Base-by-base conservation (phyloP, 2,797 vertebrate genomes). In the Luscinia megarhynchos region DNA sequence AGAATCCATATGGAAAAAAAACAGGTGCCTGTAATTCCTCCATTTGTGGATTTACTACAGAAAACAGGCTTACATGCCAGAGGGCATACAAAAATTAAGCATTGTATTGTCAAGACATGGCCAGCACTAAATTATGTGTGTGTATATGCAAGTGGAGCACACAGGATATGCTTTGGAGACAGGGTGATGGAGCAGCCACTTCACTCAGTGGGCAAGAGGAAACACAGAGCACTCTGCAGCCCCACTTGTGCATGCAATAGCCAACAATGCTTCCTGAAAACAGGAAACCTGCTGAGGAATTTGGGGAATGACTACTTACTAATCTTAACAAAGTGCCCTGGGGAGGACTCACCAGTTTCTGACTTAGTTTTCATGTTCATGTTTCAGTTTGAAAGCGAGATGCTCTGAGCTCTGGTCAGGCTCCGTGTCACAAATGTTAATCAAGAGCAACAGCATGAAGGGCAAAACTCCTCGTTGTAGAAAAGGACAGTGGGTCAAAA, bases 401-500 rank as follows among this genome's bases (percentile, higher is more conserved):
- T 73, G n/a, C 38, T 74, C 40, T 22, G 40, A 46, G 63, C 43
- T 24, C 34, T 34, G 54, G 17, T 22, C 73, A 78, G 76, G 12
- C 59, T 84, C 48, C 1, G 0, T n/a, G 41, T 55, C 0, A 0
- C 27, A 63, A 55, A 50, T 15, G 57, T 76, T 94, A 62, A 89
- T 78, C 80, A 61, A 63, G 53, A 96, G 83, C 82, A 89, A 18
- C 1, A 0, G 82, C 87, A 50, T 94, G 95, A 96, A 96, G 93
- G 92, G 55, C 89, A 90, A 81, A 81, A 79, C 66, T 81, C 36
- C 22, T 11, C 19, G 68, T 18, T 89, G 79, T 53, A 82, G 82
- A 69, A 76, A 92, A 93, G 79, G 77, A 88, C 83, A 70, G 63
- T 45, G 21, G 85, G 74, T 93, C 89, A 96, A 91, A 96, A 88